Evolutionary conservation across 2,888 invertebrate species (phyloP).

Genomic region (Acrocyrtus sp.): DNA sequence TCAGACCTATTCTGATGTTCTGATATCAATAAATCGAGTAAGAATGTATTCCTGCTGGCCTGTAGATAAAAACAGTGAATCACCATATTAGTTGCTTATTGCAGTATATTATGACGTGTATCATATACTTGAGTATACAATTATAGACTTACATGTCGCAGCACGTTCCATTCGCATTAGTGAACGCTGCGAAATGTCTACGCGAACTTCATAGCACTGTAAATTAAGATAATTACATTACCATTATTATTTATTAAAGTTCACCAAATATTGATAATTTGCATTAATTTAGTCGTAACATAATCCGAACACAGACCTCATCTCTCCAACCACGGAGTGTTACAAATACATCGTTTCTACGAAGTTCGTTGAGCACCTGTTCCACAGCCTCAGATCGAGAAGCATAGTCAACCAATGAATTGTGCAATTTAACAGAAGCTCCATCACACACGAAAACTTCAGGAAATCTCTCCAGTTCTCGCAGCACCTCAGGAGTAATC

Average conservation of each 20-base stretch:
- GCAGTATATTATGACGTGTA: no score
- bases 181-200: slow-evolving; percentile 74
- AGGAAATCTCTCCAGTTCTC: slow-evolving; percentile 82
- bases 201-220: slow-evolving; percentile 89
- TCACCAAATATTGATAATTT: background rate
- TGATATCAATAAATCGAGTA: no score
- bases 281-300: background rate
- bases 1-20: no score
- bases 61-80: no score
- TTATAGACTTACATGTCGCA: slow-evolving; percentile 77
- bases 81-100: no score
- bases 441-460: slow-evolving; percentile 81
- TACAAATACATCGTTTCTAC: slow-evolving; percentile 79
- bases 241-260: no score
- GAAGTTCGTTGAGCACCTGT: slow-evolving; percentile 79
- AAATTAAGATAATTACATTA: slow-evolving; percentile 64
- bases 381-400: slow-evolving; percentile 83
- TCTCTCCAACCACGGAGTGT: slow-evolving; percentile 93
- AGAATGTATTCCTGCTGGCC: no score
- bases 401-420: slow-evolving; percentile 85
- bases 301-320: slow-evolving; percentile 73
- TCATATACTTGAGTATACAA: slow-evolving; percentile 22
- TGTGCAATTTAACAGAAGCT: slow-evolving; percentile 83
- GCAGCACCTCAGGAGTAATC: slow-evolving; percentile 84
- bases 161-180: slow-evolving; percentile 87